Evolutionary conservation across 2,113 vertebrate genomes (phyloP).

Genomic region (Recurvirostra avosetta): DNA sequence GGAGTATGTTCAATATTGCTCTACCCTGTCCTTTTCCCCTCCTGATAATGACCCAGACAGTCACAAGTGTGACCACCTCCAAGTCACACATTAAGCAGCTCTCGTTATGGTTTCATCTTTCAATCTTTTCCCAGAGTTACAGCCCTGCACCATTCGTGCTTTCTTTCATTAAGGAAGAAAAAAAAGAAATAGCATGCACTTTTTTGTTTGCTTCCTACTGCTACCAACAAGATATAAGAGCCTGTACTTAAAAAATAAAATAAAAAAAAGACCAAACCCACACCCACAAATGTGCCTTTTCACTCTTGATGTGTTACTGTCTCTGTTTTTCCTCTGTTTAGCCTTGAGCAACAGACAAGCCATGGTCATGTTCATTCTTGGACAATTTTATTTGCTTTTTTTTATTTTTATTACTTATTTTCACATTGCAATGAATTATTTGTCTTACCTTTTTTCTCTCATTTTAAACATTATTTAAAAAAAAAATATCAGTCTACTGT

Average conservation of each 20-base stretch:
- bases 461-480: not conserved
- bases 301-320: not conserved
- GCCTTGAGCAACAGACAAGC: not conserved
- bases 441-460: not conserved
- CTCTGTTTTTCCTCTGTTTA: not conserved
- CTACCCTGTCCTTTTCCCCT: not conserved
- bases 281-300: not conserved
- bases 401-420: not conserved
- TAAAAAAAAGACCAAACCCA: not conserved
- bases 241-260: not conserved
- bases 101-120: slow-evolving; percentile 7
- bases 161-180: not conserved
- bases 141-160: not conserved
- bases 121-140: not conserved
- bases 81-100: slow-evolving; percentile 5
- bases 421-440: not conserved
- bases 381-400: not conserved
- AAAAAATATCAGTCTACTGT: not conserved
- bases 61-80: not conserved
- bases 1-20: not conserved
- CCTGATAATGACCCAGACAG: not conserved
- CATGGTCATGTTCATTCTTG: not conserved
- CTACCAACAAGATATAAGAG: not conserved
- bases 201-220: not conserved
- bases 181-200: not conserved